A percentile compares a stretch with the other conserved stretches of the same genome.
Evolutionary conservation across 2,888 invertebrate genomes (phyloP).

Genomic region (Netelia fuscicornis): DNA sequence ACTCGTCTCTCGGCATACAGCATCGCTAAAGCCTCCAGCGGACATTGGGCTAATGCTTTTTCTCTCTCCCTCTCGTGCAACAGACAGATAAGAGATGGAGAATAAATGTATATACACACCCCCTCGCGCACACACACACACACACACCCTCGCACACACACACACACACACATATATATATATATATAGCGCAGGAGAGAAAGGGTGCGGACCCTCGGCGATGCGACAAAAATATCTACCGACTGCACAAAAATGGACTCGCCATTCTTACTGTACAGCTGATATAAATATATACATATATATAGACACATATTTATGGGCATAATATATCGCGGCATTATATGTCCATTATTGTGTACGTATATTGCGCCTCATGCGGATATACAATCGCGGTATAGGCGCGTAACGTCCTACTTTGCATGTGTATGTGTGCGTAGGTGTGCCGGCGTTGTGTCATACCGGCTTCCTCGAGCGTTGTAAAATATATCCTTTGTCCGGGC

Average conservation of each 20-base stretch:
- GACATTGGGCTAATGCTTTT: constrained; percentile 23
- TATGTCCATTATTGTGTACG: constrained; percentile 35
- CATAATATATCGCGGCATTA: neutral
- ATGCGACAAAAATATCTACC: constrained; percentile 33
- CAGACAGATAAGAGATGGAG: constrained; percentile 46
- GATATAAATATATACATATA: neutral
- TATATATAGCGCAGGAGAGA: neutral
- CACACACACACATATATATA: neutral
- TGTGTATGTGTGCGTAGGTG: neutral
- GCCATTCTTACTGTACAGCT: neutral
- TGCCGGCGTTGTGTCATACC: neutral
- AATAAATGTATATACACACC: constrained; percentile 2
- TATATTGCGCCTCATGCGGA: neutral
- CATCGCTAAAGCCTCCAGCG: constrained; percentile 20
- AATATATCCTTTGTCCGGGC: constrained; percentile 43
- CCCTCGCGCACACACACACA: neutral
- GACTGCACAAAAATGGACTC: constrained; percentile 11
- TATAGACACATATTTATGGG: neutral
- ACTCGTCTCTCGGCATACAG: constrained; percentile 3
- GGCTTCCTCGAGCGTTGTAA: neutral
- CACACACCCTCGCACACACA: neutral
- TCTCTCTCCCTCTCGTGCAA: constrained; percentile 9
- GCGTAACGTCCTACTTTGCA: constrained; percentile 15
- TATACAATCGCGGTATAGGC: constrained; percentile 12
- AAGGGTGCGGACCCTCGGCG: neutral